These are phyloP conservation scores for Aphelenchoides fujianensis DNA, from an alignment of 1,140 invertebrate species.

Conservation along the genomic window DNA sequence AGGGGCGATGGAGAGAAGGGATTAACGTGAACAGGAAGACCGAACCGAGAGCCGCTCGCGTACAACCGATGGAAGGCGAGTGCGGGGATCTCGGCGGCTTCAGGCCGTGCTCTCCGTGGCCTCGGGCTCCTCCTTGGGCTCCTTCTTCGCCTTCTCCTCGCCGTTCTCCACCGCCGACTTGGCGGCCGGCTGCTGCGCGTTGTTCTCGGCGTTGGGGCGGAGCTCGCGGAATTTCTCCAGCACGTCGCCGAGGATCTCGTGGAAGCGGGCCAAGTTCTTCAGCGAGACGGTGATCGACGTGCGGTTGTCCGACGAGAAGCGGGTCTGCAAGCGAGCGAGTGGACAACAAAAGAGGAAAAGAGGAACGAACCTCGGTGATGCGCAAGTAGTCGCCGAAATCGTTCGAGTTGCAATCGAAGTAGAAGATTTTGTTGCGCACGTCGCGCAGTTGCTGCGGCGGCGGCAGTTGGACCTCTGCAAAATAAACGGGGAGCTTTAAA, in stretches of 20 bases:
- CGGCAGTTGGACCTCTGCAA: slow-evolving; percentile 26
- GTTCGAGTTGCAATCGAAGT: slow-evolving; percentile 43
- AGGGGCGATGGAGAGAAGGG: no score
- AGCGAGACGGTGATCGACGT: slow-evolving; percentile 38
- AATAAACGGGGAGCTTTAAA: no score
- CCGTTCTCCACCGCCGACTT: no score
- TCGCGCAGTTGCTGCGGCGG: slow-evolving; percentile 31
- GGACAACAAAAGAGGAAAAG: no score
- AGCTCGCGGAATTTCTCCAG: slow-evolving; percentile 27
- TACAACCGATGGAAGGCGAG: no score
- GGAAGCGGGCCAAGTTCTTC: slow-evolving; percentile 40
- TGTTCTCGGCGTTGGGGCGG: slow-evolving; percentile 7
- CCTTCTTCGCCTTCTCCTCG: no score
- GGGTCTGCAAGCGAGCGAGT: slow-evolving; percentile 11
- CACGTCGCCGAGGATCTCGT: slow-evolving; percentile 37
- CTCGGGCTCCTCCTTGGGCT: no score
- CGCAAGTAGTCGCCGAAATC: slow-evolving; percentile 45
- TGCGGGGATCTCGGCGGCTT: no score
- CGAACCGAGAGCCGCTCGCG: no score
- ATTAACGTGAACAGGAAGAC: no score
- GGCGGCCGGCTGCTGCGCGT: not conserved
- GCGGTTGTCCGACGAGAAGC: slow-evolving; percentile 26
- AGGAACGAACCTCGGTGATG: slow-evolving; percentile 39
- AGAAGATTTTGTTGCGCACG: slow-evolving; percentile 43
- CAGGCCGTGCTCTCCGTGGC: not conserved